A percentile compares a stretch with the other conserved stretches of the same genome.
Conservation (phyloP, 37 sponge, comb jelly and placozoan species). For the Theonella swinhoei region DNA sequence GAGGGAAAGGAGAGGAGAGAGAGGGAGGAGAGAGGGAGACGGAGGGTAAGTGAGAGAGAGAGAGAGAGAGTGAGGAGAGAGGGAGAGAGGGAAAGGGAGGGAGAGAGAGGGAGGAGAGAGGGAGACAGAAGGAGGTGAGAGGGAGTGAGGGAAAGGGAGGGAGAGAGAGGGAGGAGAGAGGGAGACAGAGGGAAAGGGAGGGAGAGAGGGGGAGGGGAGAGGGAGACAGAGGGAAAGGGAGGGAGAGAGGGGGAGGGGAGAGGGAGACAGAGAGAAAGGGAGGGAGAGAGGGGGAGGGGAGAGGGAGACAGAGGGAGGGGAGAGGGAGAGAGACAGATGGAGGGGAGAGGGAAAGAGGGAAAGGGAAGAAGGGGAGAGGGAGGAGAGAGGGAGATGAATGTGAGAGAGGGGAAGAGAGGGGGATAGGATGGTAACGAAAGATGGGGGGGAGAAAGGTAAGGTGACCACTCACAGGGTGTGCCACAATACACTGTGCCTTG, state of each 20-base stretch:
- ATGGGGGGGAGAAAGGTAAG: too few species aligned
- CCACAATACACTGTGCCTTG: slow-evolving; percentile 84
- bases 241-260: background rate
- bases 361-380: slow-evolving; percentile 84
- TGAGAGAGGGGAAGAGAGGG: background rate
- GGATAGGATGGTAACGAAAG: background rate
- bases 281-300: slow-evolving; percentile 85
- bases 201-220: slow-evolving; percentile 3
- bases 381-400: background rate
- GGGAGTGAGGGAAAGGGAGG: background rate
- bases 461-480: slow-evolving; percentile 79
- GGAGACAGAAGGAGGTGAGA: background rate
- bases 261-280: too few species aligned
- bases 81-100: too few species aligned
- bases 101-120: background rate
- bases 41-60: background rate
- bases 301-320: slow-evolving; percentile 2
- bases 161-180: background rate
- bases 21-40: background rate
- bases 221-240: slow-evolving; percentile 89
- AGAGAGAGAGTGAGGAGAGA: background rate
- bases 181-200: background rate
- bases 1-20: background rate
- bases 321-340: background rate
- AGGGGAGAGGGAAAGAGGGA: slow-evolving; percentile 1